A percentile compares a stretch with the other conserved stretches of the same genome.
These are phyloP conservation scores for Vireo altiloquus DNA, from an alignment of 2,113 vertebrate genomes.

Conservation along the genomic window DNA sequence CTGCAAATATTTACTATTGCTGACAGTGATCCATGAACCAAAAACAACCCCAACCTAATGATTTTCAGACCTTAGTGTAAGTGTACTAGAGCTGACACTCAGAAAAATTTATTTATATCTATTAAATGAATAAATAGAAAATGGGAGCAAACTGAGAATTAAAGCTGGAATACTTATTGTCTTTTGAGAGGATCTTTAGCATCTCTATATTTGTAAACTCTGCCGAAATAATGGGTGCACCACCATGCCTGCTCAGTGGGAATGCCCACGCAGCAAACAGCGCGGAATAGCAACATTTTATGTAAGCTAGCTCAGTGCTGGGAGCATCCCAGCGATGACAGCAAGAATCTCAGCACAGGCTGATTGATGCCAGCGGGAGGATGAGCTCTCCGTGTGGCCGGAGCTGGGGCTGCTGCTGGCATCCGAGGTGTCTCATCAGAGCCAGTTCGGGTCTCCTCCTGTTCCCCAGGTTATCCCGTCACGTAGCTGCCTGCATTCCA, in stretches of 20 bases:
- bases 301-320: neutral
- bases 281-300: neutral
- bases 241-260: neutral
- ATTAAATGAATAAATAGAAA: neutral
- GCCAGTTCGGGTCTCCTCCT: neutral
- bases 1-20: neutral
- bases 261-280: neutral
- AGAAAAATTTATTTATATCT: neutral
- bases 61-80: neutral
- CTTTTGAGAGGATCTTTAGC: neutral
- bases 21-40: neutral
- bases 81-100: neutral
- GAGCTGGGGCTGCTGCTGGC: neutral
- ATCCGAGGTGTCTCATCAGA: neutral
- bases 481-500: neutral
- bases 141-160: neutral
- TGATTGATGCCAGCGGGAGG: neutral
- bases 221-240: rapidly evolving
- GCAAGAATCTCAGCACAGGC: neutral
- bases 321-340: neutral
- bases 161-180: neutral
- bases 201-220: neutral
- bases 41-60: neutral
- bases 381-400: neutral
- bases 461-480: neutral